Base-by-base conservation (phyloP, 2,888 invertebrate genomes). In the Mycalesis mineus region DNA sequence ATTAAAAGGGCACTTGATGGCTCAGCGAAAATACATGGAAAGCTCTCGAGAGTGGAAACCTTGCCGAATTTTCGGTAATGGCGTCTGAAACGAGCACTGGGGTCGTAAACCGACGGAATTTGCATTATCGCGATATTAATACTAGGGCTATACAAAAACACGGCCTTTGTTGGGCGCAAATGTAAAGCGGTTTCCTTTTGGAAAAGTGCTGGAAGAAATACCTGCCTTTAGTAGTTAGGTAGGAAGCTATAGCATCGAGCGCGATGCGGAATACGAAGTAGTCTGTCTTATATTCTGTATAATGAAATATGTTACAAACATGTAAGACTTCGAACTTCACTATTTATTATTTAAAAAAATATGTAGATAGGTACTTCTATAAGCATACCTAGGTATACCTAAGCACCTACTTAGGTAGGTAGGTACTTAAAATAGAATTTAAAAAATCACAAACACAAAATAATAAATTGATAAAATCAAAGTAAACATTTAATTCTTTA, bases 81-180 rank as follows among this genome's bases (percentile, higher is more conserved):
- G 77, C 73, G 68, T 60, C 72, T 69, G 70, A 62, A 80, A 81
- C 72, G 77, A 71, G 72, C 72, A 69, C 65, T 70, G 71, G 64
- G 68, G 72, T 68, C 72, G 74, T 74, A 77, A 77, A 69, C 71
- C 69, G 75, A 64, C 74, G 73, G 77, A 80, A 82, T 82, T 84
- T 80, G 78, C 84, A 84, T 84, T 82, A 84, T 80, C 79, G 75
- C 71, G 69, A 74, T 78, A 82, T 80, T 83, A 82, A 81, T 79
- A 74, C 72, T 64, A 66, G 71, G 72, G 69, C 71, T 72, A 74
- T 72, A 77, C 74, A 75, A 77, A 74, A 75, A 72, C 70, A 69
- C 68, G 54, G 44, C 65, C 63, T 61, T 66, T 67, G 66, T 70
- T 62, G 62, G 61, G 62, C 61, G 63, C 62, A 65, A 68, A 68